A percentile compares a stretch with the other conserved stretches of the same genome.
phyloP scores from a whole-genome alignment of 1,140 invertebrate species.

The Teleopsis dalmanni region DNA sequence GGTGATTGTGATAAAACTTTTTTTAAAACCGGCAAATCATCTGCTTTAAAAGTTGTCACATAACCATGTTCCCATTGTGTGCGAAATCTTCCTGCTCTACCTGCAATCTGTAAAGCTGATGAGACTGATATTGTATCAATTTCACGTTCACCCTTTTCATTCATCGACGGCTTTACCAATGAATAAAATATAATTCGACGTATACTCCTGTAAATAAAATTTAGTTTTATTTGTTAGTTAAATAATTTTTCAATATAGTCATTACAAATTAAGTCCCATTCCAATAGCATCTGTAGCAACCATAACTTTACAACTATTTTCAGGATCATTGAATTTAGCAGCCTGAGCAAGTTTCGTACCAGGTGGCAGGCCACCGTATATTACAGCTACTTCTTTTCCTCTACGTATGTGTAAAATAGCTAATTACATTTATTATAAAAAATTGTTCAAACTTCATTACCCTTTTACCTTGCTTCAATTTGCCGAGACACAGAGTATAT shows the following conservation, averaged over 20 bases:
- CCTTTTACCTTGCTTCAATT: conserved; percentile 63
- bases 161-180: conserved; percentile 78
- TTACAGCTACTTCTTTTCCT: conserved; percentile 88
- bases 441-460: conserved; percentile 4
- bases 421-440: background rate
- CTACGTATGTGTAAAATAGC: conserved; percentile 41
- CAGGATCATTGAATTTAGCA: conserved; percentile 92
- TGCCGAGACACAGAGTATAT: conserved; percentile 81
- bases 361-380: conserved; percentile 83
- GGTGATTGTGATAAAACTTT: conserved; percentile 61
- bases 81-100: conserved; percentile 85
- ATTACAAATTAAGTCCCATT: conserved; percentile 96
- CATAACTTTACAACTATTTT: conserved; percentile 90
- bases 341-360: conserved; percentile 94
- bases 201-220: conserved; percentile 64
- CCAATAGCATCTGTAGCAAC: conserved; percentile 99
- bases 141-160: conserved; percentile 88
- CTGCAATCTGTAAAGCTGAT: conserved; percentile 94
- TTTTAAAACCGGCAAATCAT: conserved; percentile 74
- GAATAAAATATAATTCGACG: conserved; percentile 94
- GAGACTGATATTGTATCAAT: conserved; percentile 86
- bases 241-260: background rate
- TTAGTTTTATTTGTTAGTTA: background rate
- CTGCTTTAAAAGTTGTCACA: conserved; percentile 81
- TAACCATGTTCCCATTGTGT: conserved; percentile 83